Evolutionary conservation across 1,140 invertebrate species (phyloP).

Genomic region (Monomorium pharaonis): DNA sequence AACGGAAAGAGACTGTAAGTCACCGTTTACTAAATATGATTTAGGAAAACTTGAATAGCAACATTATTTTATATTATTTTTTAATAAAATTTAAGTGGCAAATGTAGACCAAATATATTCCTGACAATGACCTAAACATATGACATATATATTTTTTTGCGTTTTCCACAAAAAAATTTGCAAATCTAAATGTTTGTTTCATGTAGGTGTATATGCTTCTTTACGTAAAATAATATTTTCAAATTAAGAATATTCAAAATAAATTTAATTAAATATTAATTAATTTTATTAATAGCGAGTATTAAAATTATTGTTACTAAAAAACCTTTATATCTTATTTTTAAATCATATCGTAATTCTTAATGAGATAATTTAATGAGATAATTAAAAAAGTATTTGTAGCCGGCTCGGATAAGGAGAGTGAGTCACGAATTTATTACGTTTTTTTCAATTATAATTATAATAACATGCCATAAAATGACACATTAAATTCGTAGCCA

Average conservation of each 20-base stretch:
- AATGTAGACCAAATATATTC: no score
- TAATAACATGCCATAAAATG: not conserved
- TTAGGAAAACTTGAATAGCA: no score
- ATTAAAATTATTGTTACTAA: not conserved
- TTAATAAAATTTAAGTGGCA: no score
- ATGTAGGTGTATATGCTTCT: no score
- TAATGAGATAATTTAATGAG: not conserved
- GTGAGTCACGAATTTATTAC: not conserved
- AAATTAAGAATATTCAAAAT: not conserved
- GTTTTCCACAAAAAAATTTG: no score
- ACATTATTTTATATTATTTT: no score
- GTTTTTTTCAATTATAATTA: not conserved
- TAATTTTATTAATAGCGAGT: not conserved
- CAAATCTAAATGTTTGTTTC: no score
- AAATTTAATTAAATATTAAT: not conserved
- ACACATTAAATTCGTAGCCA: constrained; percentile 50
- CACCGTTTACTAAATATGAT: no score
- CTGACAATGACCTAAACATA: no score
- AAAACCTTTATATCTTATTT: not conserved
- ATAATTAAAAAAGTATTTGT: not conserved
- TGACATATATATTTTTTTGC: no score
- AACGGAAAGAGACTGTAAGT: no score
- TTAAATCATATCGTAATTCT: not conserved
- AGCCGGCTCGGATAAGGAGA: constrained; percentile 17
- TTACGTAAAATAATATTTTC: no score